phyloP scores from a whole-genome alignment of 1,140 invertebrate genomes.

The Drosophila dunni region DNA sequence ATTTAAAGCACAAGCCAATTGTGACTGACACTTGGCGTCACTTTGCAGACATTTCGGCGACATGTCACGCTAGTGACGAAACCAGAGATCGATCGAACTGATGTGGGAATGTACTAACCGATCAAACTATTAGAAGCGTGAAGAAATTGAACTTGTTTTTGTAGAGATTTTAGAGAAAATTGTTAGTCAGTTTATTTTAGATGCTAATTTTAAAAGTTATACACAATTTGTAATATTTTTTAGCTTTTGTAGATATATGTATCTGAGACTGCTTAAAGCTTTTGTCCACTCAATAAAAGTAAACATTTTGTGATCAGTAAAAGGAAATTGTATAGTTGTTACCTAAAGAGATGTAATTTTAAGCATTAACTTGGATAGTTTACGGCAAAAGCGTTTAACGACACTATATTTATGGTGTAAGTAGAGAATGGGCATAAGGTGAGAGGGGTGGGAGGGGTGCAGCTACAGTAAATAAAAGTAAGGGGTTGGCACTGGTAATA shows the following conservation, averaged over 20 bases:
- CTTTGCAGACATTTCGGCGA: not conserved
- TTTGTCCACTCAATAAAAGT: not conserved
- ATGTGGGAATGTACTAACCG: no score
- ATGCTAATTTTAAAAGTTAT: no score
- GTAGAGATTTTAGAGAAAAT: no score
- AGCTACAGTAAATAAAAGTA: not conserved
- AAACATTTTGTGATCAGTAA: not conserved
- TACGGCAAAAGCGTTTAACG: conserved; percentile 17
- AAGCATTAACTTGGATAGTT: conserved; percentile 5
- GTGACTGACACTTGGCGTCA: not conserved
- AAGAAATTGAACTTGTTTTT: no score
- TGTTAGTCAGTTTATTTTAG: no score
- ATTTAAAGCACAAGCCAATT: conserved; percentile 8
- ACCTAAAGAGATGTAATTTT: not conserved
- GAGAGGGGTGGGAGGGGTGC: no score
- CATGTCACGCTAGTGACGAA: no score
- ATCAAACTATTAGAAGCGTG: no score
- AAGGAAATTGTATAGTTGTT: not conserved
- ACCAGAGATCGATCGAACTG: no score
- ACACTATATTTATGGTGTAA: conserved; percentile 19
- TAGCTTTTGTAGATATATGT: no score
- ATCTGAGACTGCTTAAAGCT: not conserved
- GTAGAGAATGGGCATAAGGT: not conserved
- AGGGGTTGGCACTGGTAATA: no score
- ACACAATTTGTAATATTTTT: no score